These are phyloP conservation scores for Oplegnathus fasciatus DNA, from an alignment of 2,113 vertebrate species.

Conservation along the genomic window DNA sequence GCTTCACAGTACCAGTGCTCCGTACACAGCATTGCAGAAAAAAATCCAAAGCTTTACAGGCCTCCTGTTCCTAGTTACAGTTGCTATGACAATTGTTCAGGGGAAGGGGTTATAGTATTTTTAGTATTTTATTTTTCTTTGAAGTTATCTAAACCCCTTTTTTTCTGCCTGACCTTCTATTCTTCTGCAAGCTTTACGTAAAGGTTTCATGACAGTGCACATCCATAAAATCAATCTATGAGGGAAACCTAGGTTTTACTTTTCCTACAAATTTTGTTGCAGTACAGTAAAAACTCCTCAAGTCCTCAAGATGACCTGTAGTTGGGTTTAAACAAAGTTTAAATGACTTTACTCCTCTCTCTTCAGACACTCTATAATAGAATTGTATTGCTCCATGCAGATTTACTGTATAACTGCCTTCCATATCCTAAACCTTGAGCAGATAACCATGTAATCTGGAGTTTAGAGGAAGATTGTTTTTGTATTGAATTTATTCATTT, in stretches of 20 bases:
- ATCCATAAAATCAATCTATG: not conserved
- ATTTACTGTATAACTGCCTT: constrained; percentile 16
- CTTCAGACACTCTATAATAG: not conserved
- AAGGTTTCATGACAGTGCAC: not conserved
- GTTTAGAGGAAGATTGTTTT: constrained; percentile 54
- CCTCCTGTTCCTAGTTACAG: not conserved
- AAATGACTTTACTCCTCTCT: constrained; percentile 2
- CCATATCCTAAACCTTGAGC: constrained; percentile 6
- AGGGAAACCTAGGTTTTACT: not conserved
- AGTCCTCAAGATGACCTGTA: not conserved
- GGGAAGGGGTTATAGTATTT: not conserved
- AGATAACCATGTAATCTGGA: constrained; percentile 39
- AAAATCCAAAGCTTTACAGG: not conserved
- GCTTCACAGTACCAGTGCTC: too few relatives aligned
- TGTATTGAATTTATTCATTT: constrained; percentile 60
- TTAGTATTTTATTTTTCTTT: not conserved
- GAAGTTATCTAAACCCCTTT: not conserved
- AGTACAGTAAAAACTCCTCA: not conserved
- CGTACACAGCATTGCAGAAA: not conserved
- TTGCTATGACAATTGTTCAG: not conserved
- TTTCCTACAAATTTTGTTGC: not conserved
- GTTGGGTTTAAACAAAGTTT: not conserved
- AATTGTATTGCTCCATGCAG: not conserved
- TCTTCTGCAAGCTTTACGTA: not conserved
- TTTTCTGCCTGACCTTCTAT: not conserved